phyloP scores from a whole-genome alignment of 23 tunicate genomes.

The Trididemnum miniatum region DNA sequence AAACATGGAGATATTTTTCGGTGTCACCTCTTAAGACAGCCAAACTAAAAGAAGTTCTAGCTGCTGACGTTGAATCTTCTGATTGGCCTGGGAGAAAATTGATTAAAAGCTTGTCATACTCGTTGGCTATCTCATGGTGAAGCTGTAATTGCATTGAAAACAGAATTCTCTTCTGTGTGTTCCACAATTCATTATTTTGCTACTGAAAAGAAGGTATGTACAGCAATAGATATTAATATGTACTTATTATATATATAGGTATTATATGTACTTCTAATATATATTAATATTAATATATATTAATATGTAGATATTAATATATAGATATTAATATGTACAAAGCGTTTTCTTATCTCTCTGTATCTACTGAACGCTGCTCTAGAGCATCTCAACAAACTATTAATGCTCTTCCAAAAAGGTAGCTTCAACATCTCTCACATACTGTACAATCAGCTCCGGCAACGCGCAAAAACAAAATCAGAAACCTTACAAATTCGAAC shows the following conservation, averaged over 20 bases:
- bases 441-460: background rate
- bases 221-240: too few species aligned
- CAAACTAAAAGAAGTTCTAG: conserved; percentile 24
- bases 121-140: conserved; percentile 45
- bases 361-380: conserved; percentile 39
- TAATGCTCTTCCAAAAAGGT: conserved; percentile 31
- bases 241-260: too few species aligned
- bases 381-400: conserved; percentile 35
- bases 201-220: conserved; percentile 34
- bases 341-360: conserved; percentile 31
- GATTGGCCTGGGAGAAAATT: conserved; percentile 18
- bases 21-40: conserved; percentile 25
- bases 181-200: conserved; percentile 33
- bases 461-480: background rate
- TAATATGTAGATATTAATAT: conserved; percentile 17
- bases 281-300: too few species aligned
- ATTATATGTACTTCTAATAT: too few species aligned
- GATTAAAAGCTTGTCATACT: conserved; percentile 32
- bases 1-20: conserved; percentile 29
- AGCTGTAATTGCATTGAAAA: conserved; percentile 37
- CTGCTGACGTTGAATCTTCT: conserved; percentile 27
- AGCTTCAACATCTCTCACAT: conserved; percentile 38
- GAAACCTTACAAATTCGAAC: background rate
- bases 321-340: conserved; percentile 24
- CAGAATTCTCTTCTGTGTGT: conserved; percentile 14